These are phyloP conservation scores for Drosophila rubida DNA, from an alignment of 2,888 invertebrate species.

Conservation along the genomic window DNA sequence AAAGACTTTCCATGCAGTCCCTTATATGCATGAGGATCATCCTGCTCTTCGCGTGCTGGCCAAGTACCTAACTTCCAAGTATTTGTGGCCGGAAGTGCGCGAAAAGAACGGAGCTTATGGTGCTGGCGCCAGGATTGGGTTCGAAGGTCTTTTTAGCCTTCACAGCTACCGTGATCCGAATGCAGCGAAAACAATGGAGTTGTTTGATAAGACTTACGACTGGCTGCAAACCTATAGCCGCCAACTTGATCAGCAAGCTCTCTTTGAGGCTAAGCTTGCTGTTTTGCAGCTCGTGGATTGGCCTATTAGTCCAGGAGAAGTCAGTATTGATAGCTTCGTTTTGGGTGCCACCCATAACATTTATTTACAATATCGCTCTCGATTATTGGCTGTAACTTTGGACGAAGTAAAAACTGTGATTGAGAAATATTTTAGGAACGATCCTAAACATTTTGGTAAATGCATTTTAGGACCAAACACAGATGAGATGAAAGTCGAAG, in stretches of 20 bases:
- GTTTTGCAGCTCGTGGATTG: slow-evolving; percentile 94
- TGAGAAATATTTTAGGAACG: slow-evolving; percentile 88
- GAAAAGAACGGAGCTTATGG: slow-evolving; percentile 98
- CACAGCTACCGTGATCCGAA: slow-evolving; percentile 97
- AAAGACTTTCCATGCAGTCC: slow-evolving; percentile 91
- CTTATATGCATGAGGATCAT: slow-evolving; percentile 91
- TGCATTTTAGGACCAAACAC: slow-evolving; percentile 90
- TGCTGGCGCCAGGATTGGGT: slow-evolving; percentile 90
- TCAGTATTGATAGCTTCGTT: slow-evolving; percentile 91
- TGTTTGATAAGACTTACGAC: slow-evolving; percentile 90
- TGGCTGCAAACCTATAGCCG: slow-evolving; percentile 90
- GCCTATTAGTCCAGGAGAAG: slow-evolving; percentile 92
- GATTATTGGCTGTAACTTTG: slow-evolving; percentile 90
- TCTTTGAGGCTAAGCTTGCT: slow-evolving; percentile 95
- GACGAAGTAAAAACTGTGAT: slow-evolving; percentile 89
- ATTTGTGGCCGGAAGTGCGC: slow-evolving; percentile 92
- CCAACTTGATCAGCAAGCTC: slow-evolving; percentile 87
- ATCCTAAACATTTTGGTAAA: slow-evolving; percentile 87
- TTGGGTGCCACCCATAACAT: slow-evolving; percentile 91
- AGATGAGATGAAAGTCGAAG: background rate
- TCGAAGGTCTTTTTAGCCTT: slow-evolving; percentile 92
- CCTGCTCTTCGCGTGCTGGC: slow-evolving; percentile 91
- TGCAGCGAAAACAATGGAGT: slow-evolving; percentile 91
- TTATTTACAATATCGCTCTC: slow-evolving; percentile 90
- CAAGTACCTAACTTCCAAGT: slow-evolving; percentile 91